Evolutionary conservation across 2,113 vertebrate genomes (phyloP).

Genomic region (Uria aalge): DNA sequence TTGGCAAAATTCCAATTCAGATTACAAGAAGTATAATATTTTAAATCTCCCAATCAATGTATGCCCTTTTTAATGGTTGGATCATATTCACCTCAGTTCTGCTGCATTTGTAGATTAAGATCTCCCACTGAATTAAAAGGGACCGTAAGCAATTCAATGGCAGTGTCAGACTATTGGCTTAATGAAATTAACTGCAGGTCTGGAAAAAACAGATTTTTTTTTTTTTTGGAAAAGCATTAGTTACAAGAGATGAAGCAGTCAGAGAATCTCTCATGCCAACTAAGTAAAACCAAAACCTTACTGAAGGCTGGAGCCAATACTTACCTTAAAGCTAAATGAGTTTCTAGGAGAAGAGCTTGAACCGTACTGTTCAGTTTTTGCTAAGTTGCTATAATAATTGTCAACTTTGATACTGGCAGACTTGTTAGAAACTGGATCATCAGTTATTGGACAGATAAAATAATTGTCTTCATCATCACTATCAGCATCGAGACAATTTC

Average conservation of each 20-base stretch:
- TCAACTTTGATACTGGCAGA: conserved; percentile 67
- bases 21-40: neutral
- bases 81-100: neutral
- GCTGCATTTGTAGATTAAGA: neutral
- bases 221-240: neutral
- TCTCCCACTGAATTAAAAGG: neutral
- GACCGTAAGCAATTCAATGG: neutral
- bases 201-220: neutral
- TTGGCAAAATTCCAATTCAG: neutral
- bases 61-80: neutral
- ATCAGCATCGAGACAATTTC: conserved; percentile 67
- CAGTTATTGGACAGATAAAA: conserved; percentile 88
- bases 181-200: conserved; percentile 35
- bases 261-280: neutral
- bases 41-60: neutral
- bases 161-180: neutral
- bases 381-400: conserved; percentile 72
- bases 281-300: neutral
- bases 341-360: conserved; percentile 81
- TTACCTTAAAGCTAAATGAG: conserved; percentile 85
- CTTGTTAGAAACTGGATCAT: conserved; percentile 76
- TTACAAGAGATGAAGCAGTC: neutral
- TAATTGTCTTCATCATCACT: conserved; percentile 85
- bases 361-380: conserved; percentile 66
- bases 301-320: neutral